Conservation (phyloP, 2,113 vertebrate species). For the Tragelaphus strepsiceros region DNA sequence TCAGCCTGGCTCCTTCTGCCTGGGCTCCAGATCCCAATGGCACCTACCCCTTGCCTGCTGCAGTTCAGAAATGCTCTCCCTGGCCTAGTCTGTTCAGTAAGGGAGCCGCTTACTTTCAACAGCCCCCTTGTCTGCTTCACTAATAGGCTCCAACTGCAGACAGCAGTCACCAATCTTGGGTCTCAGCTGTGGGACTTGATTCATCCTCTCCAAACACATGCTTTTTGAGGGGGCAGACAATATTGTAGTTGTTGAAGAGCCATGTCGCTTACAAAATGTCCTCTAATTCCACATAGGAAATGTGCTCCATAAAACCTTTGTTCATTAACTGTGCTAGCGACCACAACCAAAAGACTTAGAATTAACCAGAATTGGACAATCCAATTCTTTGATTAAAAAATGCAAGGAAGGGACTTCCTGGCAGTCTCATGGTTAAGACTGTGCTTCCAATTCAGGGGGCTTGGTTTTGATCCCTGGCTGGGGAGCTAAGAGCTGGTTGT, state of each 20-base stretch:
- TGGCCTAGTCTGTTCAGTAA: neutral
- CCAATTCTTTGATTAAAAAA: slow-evolving; percentile 13
- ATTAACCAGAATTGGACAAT: neutral
- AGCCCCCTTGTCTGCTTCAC: neutral
- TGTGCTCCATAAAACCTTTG: neutral
- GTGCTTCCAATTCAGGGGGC: neutral
- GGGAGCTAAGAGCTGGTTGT: neutral
- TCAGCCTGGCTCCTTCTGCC: neutral
- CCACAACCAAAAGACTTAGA: slow-evolving; percentile 5
- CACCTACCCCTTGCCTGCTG: neutral
- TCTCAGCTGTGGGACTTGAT: neutral
- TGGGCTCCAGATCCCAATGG: neutral
- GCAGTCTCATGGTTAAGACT: neutral
- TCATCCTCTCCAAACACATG: neutral
- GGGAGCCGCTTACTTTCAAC: neutral
- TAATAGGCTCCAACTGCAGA: neutral
- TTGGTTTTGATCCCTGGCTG: neutral
- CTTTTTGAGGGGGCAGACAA: neutral
- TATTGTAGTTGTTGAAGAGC: neutral
- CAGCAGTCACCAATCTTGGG: neutral
- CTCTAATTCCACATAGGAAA: neutral
- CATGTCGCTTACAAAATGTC: neutral
- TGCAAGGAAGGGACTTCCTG: neutral
- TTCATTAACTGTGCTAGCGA: neutral
- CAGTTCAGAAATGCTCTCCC: neutral